A percentile compares a stretch with the other conserved stretches of the same genome.
Conservation (phyloP, 2,888 invertebrate species). For the Encarsia formosa region DNA sequence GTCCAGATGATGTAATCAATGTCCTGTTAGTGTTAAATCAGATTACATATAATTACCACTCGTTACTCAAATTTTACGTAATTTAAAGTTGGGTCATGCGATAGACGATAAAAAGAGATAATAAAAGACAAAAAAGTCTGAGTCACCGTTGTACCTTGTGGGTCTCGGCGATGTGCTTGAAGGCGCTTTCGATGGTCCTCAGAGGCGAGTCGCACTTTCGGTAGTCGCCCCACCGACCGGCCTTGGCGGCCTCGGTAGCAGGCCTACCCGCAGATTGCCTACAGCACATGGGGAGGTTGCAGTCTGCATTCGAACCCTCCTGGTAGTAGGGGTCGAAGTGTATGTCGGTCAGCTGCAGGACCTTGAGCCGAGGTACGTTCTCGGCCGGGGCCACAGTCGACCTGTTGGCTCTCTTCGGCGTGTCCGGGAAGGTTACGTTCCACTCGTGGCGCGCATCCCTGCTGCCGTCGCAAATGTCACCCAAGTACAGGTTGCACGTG, state of each 20-base stretch:
- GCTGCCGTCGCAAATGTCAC: constrained; percentile 11
- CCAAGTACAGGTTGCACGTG: constrained; percentile 17
- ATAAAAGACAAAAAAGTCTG: neutral
- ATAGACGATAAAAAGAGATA: neutral
- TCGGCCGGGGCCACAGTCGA: neutral
- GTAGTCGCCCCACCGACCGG: constrained; percentile 26
- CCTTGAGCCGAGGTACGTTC: neutral
- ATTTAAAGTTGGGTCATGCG: neutral
- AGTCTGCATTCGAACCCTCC: constrained; percentile 12
- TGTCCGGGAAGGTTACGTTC: neutral
- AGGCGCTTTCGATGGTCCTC: constrained; percentile 8
- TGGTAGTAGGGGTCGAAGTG: constrained; percentile 21
- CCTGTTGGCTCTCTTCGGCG: neutral
- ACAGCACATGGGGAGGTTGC: constrained; percentile 20
- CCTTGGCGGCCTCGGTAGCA: neutral
- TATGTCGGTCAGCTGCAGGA: constrained; percentile 23
- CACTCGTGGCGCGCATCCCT: constrained; percentile 21
- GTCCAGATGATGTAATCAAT: constrained; percentile 24
- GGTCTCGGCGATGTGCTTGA: constrained; percentile 16
- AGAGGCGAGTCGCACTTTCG: constrained; percentile 19
- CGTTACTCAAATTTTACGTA: neutral
- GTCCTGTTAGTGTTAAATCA: constrained; percentile 8
- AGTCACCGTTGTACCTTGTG: too few relatives aligned
- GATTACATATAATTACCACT: neutral
- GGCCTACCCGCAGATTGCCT: constrained; percentile 3